Evolutionary conservation across 2,113 vertebrate species (phyloP), one percentile per base, ranked within the genome.

Genomic region (Edolisoma coerulescens): DNA sequence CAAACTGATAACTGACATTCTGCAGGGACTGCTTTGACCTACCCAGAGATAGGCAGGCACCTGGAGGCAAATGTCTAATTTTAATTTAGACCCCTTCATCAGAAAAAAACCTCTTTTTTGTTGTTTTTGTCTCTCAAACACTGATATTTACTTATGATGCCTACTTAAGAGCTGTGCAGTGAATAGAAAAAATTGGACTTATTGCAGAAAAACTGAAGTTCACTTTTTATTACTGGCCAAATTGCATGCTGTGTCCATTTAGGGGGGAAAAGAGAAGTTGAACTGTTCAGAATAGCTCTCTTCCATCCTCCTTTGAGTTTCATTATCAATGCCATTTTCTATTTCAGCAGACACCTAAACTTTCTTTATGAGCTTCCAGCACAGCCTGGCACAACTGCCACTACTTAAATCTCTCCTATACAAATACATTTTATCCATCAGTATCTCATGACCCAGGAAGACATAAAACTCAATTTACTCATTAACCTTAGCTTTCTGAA

Each of bases 401-500:
- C 4, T 3, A 37, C 63, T 91, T 70, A 74, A 32, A 56, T 60
- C 27, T 60, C 13, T 57, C 35, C 67, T 80, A 69, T 8, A 54
- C 65, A 79, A 87, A 83, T 26, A 41, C 39, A 65, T 83, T 89
- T 69, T 76, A 76, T 54, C 45, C 27, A 3, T 80, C 53, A 71
- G 45, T 60, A 76, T 91, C 84, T 76, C 73, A 67, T 52, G 75
- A 90, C 56, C 79, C 71, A 70, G 82, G 83, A 93, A 94, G 63
- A 61, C 54, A 74, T 67, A 92, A 95, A 88, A 83, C 71, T 88
- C 76, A 79, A 94, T 93, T 94, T 90, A 91, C 35, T 95, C 71
- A 90, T 96, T 94, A 97, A 94, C 85, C 85, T 92, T 61, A 83
- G 79, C 79, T 91, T 95, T 84, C 71, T 86, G 79, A 94, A 93